Base-by-base conservation (phyloP, 37 sponge, comb jelly and placozoan species). In the Hexactinellida sp. region DNA sequence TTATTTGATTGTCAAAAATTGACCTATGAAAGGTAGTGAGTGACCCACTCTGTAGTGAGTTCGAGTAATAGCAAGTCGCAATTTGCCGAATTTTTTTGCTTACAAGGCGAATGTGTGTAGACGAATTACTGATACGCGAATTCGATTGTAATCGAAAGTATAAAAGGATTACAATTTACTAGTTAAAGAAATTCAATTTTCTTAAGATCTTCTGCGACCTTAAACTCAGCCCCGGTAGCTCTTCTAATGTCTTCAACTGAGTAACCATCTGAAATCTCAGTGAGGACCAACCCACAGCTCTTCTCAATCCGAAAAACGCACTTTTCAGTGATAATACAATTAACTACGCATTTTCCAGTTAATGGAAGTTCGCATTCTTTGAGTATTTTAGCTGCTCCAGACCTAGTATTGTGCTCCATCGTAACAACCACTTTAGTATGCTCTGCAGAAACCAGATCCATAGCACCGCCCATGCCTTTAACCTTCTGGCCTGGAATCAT, bases 401-500 rank as follows among this genome's bases (percentile, higher is more conserved):
- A 83, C 92, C 91, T 92, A 0, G 92, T 91, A 0, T 91, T 92
- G 84, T 95, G 96, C 55, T 98, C 96, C 99, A 98, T 98, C 54
- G 99, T 95, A 35, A 98, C 89, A 0, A 98, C 94, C 54, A 98
- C 99, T 24, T 85, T 93, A n/a, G 95, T 97, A 37, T 52, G 84
- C 0, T 38, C 82, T 38, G 87, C 84, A 36, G 94, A 88, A 35
- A 97, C 98, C n/a, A 97, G 91, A 36, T 94, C 98, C 98, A 97
- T 97, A 36, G 98, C 98, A 38, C 98, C 98, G 21, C 98, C 98
- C 98, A 97, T 97, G 0, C 98, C 98, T 90, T 97, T 97, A 85
- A 97, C 95, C 92, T 94, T 88, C 86, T 94, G 94, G 0, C 91
- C 90, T 87, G 91, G 87, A 37, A 55, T 39, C 36, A 35, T 38